Percentiles rank a stretch among this genome's conserved stretches.
Evolutionary conservation across 1,140 invertebrate genomes (phyloP).

Genomic region (Hyposmocoma kahamanoa): DNA sequence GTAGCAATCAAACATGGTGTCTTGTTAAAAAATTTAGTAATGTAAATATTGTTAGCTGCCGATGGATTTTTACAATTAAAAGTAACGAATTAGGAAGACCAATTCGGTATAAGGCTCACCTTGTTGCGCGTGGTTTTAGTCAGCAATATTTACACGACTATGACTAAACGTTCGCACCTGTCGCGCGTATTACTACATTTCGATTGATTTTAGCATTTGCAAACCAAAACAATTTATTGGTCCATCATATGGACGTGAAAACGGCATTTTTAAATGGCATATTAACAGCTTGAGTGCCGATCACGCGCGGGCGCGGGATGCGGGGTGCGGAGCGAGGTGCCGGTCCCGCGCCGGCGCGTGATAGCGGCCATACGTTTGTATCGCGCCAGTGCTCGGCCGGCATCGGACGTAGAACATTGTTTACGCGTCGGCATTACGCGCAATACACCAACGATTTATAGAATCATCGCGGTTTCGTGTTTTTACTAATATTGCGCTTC

Average conservation of each 20-base stretch:
- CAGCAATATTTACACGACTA: conserved; percentile 17
- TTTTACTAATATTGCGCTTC: no score
- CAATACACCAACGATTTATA: no score
- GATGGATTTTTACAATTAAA: conserved; percentile 47
- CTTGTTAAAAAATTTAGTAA: conserved; percentile 43
- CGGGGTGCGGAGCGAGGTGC: no score
- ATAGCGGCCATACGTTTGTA: no score
- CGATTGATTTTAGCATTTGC: conserved; percentile 21
- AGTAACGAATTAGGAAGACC: conserved; percentile 34
- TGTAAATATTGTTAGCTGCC: conserved; percentile 51
- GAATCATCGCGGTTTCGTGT: no score
- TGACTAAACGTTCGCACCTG: conserved; percentile 18
- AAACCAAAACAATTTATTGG: conserved; percentile 20
- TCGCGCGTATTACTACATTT: conserved; percentile 19
- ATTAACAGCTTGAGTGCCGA: no score
- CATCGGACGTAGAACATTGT: no score
- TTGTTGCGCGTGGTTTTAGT: conserved; percentile 19
- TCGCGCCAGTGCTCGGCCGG: no score
- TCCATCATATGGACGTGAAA: conserved; percentile 25
- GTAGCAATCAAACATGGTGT: conserved; percentile 48
- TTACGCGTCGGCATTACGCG: no score
- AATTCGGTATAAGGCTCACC: conserved; percentile 11
- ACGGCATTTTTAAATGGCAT: conserved; percentile 21
- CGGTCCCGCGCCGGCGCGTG: no score
- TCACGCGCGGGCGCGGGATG: no score